Conservation (phyloP, 2,113 vertebrate species). For the Lontra canadensis region DNA sequence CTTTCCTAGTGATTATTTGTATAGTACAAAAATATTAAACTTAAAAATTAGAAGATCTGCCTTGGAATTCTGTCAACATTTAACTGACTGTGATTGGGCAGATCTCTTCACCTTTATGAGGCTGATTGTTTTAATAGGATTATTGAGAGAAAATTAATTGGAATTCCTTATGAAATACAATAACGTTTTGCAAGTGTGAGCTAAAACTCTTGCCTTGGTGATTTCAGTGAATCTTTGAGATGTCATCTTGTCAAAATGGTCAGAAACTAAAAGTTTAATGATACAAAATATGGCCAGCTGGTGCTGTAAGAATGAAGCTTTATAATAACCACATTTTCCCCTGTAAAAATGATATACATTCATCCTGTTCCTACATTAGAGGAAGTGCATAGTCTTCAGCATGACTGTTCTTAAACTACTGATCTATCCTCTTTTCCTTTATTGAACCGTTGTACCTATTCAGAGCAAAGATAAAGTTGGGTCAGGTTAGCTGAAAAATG, state of each 20-base stretch:
- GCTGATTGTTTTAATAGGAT: neutral
- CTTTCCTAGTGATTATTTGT: conserved; percentile 29
- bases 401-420: neutral
- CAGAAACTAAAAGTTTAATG: conserved; percentile 12
- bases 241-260: neutral
- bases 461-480: neutral
- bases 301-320: neutral
- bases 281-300: neutral
- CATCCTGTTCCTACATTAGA: neutral
- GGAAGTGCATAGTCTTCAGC: neutral
- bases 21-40: neutral
- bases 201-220: neutral
- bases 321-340: neutral
- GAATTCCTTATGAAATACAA: conserved; percentile 6
- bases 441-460: neutral
- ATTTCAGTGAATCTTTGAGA: conserved; percentile 38
- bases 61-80: neutral
- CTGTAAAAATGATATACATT: neutral
- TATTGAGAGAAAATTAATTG: neutral
- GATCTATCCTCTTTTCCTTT: neutral
- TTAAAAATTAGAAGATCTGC: conserved; percentile 16
- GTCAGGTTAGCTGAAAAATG: neutral
- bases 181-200: neutral
- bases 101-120: neutral
- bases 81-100: neutral